Percentiles rank a stretch among this genome's conserved stretches.
Evolutionary conservation across 2,797 vertebrate species (phyloP).

Genomic region (Microctenopoma steveboyesi): DNA sequence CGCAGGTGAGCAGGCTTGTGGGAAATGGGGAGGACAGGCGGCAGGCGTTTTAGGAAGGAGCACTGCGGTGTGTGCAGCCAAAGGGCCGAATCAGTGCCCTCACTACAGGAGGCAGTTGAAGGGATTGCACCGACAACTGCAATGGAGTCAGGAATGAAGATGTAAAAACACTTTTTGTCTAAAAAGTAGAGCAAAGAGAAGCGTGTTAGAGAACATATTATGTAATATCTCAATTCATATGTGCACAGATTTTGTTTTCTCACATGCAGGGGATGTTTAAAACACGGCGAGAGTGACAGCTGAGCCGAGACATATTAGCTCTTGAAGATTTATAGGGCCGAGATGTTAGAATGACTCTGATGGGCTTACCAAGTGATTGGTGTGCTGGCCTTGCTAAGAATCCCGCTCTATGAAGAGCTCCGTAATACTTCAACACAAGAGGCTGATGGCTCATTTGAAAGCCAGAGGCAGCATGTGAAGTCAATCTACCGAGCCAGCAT

Average conservation of each 20-base stretch:
- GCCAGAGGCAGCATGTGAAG: slow-evolving; percentile 42
- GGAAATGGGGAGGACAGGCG: slow-evolving; percentile 32
- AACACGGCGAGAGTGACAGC: slow-evolving; percentile 31
- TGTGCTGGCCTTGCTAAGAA: slow-evolving; percentile 59
- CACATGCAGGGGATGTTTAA: slow-evolving; percentile 7
- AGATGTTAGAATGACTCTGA: slow-evolving; percentile 53
- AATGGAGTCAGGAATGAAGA: slow-evolving; percentile 11
- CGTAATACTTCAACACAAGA: slow-evolving; percentile 58
- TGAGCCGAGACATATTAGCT: slow-evolving; percentile 32
- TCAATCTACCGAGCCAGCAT: slow-evolving; percentile 46
- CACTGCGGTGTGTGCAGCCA: neutral
- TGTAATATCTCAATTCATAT: slow-evolving; percentile 9
- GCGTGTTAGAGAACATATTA: neutral
- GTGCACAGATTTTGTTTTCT: too few species aligned
- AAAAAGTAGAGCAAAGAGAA: neutral
- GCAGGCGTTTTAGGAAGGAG: slow-evolving; percentile 30
- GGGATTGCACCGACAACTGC: slow-evolving; percentile 1
- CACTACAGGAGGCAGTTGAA: neutral
- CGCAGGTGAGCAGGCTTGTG: slow-evolving; percentile 35
- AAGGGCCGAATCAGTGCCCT: slow-evolving; percentile 3
- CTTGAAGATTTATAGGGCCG: slow-evolving; percentile 48
- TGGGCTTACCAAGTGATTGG: slow-evolving; percentile 61
- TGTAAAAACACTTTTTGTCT: neutral
- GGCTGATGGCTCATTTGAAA: slow-evolving; percentile 67
- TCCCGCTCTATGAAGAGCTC: slow-evolving; percentile 43